phyloP scores from a whole-genome alignment of 2,113 vertebrate genomes.

The Chroicocephalus ridibundus region DNA sequence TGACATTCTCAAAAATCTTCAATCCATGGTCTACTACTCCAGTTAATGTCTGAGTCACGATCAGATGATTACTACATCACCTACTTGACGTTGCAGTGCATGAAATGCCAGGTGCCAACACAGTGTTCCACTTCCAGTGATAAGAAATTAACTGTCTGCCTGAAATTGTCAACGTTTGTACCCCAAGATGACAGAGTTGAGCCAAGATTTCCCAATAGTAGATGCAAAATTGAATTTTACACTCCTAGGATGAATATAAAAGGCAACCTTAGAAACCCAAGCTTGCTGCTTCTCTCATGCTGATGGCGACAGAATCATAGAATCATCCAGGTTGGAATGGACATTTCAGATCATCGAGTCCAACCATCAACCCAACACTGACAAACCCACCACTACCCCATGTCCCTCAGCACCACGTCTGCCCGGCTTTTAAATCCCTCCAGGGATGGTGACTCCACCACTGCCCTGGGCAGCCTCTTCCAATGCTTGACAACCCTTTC shows the following conservation, averaged over 20 bases:
- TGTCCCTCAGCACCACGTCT: too few species aligned
- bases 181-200: neutral
- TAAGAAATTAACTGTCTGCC: neutral
- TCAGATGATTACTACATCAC: neutral
- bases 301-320: too few species aligned
- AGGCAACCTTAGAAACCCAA: neutral
- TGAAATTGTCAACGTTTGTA: fast-evolving
- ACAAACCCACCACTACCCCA: too few species aligned
- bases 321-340: neutral
- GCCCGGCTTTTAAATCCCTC: too few species aligned
- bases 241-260: neutral
- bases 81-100: neutral
- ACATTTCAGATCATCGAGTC: neutral
- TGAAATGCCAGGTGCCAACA: neutral
- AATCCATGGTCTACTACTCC: neutral
- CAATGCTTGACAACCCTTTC: too few species aligned
- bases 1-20: neutral
- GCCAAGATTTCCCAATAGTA: neutral
- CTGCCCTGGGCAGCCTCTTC: too few species aligned
- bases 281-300: neutral
- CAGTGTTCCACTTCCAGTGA: neutral
- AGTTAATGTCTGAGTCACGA: neutral
- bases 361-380: neutral
- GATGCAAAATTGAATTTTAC: neutral
- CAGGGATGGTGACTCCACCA: too few species aligned